These are phyloP conservation scores for Macrocentrus cingulum DNA, from an alignment of 1,140 invertebrate genomes.

Conservation along the genomic window DNA sequence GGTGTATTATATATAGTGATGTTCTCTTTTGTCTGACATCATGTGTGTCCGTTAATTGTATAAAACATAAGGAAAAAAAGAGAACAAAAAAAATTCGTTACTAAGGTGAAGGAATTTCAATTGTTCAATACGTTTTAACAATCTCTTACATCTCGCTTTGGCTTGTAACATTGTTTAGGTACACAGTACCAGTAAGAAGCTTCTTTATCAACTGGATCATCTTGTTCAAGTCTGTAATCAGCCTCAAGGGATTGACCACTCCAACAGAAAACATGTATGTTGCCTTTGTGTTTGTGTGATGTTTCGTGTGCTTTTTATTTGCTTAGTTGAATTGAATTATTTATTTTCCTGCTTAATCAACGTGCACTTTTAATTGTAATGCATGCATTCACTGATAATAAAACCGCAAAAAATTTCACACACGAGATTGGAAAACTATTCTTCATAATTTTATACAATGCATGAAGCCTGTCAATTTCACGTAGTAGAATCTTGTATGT, in stretches of 20 bases:
- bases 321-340: constrained; percentile 5
- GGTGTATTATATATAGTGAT: constrained; percentile 3
- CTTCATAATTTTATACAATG: too few relatives aligned
- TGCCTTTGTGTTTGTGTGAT: constrained; percentile 26
- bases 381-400: not conserved
- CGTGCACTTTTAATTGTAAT: not conserved
- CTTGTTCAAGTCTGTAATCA: constrained; percentile 95
- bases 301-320: constrained; percentile 11
- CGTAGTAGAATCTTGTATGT: not conserved
- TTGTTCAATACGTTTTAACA: constrained; percentile 20
- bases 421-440: not conserved
- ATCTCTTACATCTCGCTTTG: constrained; percentile 28
- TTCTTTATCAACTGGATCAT: constrained; percentile 93
- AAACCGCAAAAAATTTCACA: not conserved
- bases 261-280: constrained; percentile 73
- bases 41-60: constrained; percentile 1
- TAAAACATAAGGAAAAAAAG: not conserved
- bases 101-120: constrained; percentile 25
- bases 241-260: constrained; percentile 70
- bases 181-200: constrained; percentile 94
- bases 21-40: constrained; percentile 8
- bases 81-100: constrained; percentile 9
- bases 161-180: constrained; percentile 67
- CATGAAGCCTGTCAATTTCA: too few relatives aligned
- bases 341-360: not conserved